Evolutionary conservation across 37 sponge, comb jelly and placozoan species (phyloP).

Genomic region (Amphimedon queenslandica): DNA sequence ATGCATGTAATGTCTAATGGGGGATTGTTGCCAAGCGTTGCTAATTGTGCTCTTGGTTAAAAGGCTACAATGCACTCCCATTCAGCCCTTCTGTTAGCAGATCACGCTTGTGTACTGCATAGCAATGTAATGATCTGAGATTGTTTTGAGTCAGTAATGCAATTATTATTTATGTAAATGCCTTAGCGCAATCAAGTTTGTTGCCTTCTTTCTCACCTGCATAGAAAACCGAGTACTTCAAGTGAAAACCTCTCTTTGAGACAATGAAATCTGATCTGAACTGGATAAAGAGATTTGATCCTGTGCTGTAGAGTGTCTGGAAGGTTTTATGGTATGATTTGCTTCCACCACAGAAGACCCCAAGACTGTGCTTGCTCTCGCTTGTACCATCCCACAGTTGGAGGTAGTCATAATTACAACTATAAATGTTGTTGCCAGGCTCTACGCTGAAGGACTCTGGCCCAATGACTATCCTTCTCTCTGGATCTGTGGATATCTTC

Average conservation of each 20-base stretch:
- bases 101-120: no score
- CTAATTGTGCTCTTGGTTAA: no score
- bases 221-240: slow-evolving; percentile 39
- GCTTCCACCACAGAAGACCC: slow-evolving; percentile 11
- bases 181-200: no score
- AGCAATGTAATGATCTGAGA: no score
- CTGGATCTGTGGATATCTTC: slow-evolving; percentile 56
- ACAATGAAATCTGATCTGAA: slow-evolving; percentile 7
- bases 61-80: no score
- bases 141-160: no score
- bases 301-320: slow-evolving; percentile 37
- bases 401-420: slow-evolving; percentile 34
- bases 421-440: slow-evolving; percentile 16
- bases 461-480: slow-evolving; percentile 50
- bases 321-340: slow-evolving; percentile 11
- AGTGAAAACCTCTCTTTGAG: slow-evolving; percentile 15
- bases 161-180: no score
- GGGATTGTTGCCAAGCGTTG: no score
- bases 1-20: no score
- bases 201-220: slow-evolving; percentile 30
- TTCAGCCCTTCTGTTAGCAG: no score
- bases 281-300: slow-evolving; percentile 28
- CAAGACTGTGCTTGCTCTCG: neutral
- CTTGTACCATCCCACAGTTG: slow-evolving; percentile 30
- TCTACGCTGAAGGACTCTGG: slow-evolving; percentile 16